Conservation (phyloP, 2,797 vertebrate species). For the Glossophaga mutica region DNA sequence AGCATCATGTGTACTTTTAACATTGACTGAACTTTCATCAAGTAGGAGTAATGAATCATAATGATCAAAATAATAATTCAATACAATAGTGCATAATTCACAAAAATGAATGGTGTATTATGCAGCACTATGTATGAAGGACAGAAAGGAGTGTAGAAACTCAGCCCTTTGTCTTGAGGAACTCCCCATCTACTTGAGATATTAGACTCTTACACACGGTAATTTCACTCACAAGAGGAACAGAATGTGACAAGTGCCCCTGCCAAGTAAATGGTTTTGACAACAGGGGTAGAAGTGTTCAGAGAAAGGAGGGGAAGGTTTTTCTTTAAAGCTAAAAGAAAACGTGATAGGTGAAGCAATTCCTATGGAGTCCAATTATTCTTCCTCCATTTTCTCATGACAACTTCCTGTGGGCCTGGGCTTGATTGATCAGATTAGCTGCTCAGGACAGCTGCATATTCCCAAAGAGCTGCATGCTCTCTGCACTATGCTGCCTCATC, state of each 20-base stretch:
- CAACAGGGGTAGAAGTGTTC: neutral
- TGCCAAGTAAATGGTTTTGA: neutral
- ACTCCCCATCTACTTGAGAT: neutral
- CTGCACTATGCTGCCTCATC: neutral
- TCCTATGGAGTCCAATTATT: neutral
- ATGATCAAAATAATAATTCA: conserved; percentile 50
- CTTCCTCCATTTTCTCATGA: neutral
- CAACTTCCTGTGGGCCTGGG: neutral
- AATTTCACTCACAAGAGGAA: neutral
- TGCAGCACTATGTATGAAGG: conserved; percentile 31
- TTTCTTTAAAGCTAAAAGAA: neutral
- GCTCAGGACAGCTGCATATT: neutral
- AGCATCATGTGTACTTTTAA: conserved; percentile 22
- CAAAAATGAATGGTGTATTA: neutral
- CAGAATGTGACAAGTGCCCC: neutral
- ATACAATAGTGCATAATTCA: conserved; percentile 21
- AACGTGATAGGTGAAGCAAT: neutral
- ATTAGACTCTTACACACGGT: neutral
- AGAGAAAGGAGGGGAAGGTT: neutral
- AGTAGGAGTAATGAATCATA: conserved; percentile 17
- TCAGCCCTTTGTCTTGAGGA: neutral
- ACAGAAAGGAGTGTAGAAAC: neutral
- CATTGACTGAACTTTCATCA: neutral
- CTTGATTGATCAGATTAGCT: neutral
- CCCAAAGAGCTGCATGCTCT: neutral